These are phyloP conservation scores for Pogoniulus pusillus DNA, from an alignment of 2,797 vertebrate species.

Conservation along the genomic window DNA sequence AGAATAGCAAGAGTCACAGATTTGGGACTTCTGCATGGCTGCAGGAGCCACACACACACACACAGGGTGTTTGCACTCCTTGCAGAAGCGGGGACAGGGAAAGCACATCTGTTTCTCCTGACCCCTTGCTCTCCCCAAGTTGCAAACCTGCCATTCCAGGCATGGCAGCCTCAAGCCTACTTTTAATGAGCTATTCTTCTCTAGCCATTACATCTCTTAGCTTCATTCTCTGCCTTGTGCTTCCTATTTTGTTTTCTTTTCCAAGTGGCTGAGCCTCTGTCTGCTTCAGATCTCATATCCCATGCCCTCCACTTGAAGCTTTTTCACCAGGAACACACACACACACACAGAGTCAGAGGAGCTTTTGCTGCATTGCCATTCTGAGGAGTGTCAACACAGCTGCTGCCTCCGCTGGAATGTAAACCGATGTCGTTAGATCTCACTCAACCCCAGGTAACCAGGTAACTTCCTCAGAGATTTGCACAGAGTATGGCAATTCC, in stretches of 20 bases:
- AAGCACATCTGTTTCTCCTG: not conserved
- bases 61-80: not conserved
- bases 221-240: not conserved
- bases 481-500: not conserved
- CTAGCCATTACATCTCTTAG: not conserved
- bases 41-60: rapidly evolving
- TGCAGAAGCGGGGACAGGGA: not conserved
- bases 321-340: constrained; percentile 55
- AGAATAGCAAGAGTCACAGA: not conserved
- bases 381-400: constrained; percentile 78
- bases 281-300: not conserved
- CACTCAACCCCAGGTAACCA: constrained; percentile 64
- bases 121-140: not conserved
- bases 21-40: not conserved
- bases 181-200: constrained; percentile 1
- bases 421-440: constrained; percentile 76
- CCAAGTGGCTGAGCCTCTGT: constrained; percentile 29
- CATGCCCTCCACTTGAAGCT: constrained; percentile 16
- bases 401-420: constrained; percentile 79
- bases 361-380: constrained; percentile 23
- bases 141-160: not conserved
- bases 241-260: constrained; percentile 53
- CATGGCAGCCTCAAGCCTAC: not conserved
- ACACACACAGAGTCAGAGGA: not conserved
- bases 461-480: constrained; percentile 73